These are phyloP conservation scores for Zaprionus vittiger DNA, from an alignment of 1,140 invertebrate species.

Conservation along the genomic window DNA sequence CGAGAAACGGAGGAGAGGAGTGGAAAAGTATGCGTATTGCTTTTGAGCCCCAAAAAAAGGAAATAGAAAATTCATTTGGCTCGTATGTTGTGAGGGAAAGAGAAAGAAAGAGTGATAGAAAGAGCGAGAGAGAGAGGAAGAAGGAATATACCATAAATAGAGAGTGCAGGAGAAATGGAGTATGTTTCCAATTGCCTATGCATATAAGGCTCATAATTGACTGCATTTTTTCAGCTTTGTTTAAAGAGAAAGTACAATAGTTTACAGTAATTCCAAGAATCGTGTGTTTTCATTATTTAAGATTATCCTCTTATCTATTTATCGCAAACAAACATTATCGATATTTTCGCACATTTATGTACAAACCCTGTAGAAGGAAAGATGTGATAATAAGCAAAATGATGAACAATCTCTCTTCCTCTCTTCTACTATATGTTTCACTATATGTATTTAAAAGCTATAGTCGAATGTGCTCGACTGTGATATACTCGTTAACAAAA, in stretches of 20 bases:
- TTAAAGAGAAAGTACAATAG: not conserved
- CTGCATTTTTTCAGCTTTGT: not conserved
- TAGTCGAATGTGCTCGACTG: too few species aligned
- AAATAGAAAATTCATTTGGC: slow-evolving; percentile 27
- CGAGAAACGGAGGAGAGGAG: not conserved
- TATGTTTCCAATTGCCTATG: not conserved
- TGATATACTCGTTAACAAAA: too few species aligned
- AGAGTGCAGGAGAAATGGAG: not conserved
- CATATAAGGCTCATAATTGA: slow-evolving; percentile 8
- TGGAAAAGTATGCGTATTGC: slow-evolving; percentile 12
- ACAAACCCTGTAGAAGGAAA: too few species aligned
- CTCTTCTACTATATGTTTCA: too few species aligned
- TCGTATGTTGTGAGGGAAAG: not conserved
- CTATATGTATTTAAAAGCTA: too few species aligned
- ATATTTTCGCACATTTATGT: not conserved
- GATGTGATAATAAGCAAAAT: too few species aligned
- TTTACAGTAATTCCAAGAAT: not conserved
- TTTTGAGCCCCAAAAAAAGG: not conserved
- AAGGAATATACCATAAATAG: not conserved
- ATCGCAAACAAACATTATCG: not conserved
- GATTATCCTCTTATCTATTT: not conserved
- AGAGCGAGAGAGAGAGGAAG: not conserved
- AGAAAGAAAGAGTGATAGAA: not conserved
- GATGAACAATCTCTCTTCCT: too few species aligned
- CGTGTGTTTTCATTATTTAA: not conserved